Evolutionary conservation across 2,797 vertebrate species (phyloP).

Genomic region (Anguilla obscura): DNA sequence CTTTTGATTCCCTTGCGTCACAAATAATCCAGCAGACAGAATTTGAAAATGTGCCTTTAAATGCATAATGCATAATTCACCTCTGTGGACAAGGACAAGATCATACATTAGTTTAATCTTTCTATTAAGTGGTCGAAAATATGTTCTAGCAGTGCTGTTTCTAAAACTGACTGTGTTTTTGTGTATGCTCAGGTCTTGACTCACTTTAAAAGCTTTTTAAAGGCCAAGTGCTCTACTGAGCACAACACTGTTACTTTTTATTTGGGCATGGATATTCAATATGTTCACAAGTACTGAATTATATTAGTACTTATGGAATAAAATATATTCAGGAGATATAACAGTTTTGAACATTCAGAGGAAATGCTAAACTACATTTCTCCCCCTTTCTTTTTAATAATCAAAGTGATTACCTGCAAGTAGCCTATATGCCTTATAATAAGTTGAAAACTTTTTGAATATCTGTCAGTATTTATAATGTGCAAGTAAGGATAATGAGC

Average conservation of each 20-base stretch:
- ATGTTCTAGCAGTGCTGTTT: slow-evolving; percentile 11
- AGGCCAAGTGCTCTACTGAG: neutral
- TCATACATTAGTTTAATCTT: slow-evolving; percentile 21
- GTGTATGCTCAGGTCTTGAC: neutral
- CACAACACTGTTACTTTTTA: neutral
- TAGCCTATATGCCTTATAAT: neutral
- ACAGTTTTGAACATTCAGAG: neutral
- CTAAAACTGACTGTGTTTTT: neutral
- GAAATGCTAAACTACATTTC: slow-evolving; percentile 38
- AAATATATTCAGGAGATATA: slow-evolving; percentile 21
- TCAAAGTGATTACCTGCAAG: neutral
- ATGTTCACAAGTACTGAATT: slow-evolving; percentile 7
- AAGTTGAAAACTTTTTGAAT: neutral
- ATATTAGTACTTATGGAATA: neutral
- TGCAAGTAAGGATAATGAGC: slow-evolving; percentile 47
- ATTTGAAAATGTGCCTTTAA: slow-evolving; percentile 39
- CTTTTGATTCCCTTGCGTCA: slow-evolving; percentile 33
- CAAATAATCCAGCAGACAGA: slow-evolving; percentile 31
- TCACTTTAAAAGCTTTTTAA: neutral
- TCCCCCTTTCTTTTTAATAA: slow-evolving; percentile 27
- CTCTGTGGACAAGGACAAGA: slow-evolving; percentile 20
- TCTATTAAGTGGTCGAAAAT: slow-evolving; percentile 32
- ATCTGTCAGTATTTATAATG: slow-evolving; percentile 33
- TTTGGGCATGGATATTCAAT: neutral
- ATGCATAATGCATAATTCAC: slow-evolving; percentile 23